Evolutionary conservation across 2,113 vertebrate genomes (phyloP).

Genomic region (Halcyon senegalensis): DNA sequence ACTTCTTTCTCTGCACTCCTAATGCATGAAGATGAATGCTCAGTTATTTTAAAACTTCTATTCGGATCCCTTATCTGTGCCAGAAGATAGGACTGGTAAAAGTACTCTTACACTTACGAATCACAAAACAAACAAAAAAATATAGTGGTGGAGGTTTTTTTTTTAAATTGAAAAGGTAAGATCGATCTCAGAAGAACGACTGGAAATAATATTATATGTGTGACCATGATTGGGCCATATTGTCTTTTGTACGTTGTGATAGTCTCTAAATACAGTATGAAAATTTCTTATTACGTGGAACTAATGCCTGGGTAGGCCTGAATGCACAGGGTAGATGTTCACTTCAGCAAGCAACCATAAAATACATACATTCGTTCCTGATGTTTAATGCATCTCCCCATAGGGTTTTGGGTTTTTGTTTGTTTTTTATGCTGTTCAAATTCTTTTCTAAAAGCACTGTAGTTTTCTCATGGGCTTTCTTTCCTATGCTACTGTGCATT

Average conservation of each 20-base stretch:
- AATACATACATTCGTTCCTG: neutral
- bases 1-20: neutral
- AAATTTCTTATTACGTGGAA: neutral
- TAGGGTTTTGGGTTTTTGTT: neutral
- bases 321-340: neutral
- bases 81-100: neutral
- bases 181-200: neutral
- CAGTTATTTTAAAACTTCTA: neutral
- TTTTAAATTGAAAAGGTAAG: neutral
- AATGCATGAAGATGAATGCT: neutral
- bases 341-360: neutral
- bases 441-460: neutral
- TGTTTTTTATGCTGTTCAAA: neutral
- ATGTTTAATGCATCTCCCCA: neutral
- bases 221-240: neutral
- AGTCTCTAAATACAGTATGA: neutral
- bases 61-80: neutral
- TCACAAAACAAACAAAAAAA: neutral
- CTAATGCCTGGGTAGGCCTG: neutral
- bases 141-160: no score
- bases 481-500: neutral
- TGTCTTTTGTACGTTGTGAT: neutral
- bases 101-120: accelerated
- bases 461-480: neutral
- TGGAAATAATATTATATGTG: neutral